A percentile compares a stretch with the other conserved stretches of the same genome.
These are phyloP conservation scores for Champsocephalus esox DNA, from an alignment of 2,797 vertebrate genomes.

Conservation along the genomic window DNA sequence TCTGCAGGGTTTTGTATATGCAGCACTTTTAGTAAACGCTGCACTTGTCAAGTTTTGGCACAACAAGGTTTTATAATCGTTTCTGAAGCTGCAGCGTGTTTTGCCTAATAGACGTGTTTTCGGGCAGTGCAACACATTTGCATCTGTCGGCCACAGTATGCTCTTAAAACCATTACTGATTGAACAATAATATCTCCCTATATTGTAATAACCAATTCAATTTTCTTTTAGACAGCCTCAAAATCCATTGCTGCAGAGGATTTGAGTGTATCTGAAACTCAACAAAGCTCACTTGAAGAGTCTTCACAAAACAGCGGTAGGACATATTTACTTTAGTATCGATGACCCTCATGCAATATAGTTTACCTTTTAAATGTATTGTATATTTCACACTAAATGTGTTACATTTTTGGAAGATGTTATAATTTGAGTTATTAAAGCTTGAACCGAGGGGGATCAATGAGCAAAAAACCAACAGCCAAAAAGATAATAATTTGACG, in stretches of 20 bases:
- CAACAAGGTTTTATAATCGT: too few species aligned
- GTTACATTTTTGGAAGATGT: background rate
- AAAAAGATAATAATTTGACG: too few species aligned
- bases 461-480: too few species aligned
- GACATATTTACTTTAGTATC: conserved; percentile 38
- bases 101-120: too few species aligned
- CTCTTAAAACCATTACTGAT: too few species aligned
- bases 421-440: background rate
- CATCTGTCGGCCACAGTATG: too few species aligned
- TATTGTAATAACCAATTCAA: conserved; percentile 9
- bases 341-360: conserved; percentile 68
- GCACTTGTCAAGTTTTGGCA: too few species aligned
- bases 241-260: conserved; percentile 47
- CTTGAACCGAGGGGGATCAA: too few species aligned
- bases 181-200: background rate
- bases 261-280: conserved; percentile 37
- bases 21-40: too few species aligned
- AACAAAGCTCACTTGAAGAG: conserved; percentile 48
- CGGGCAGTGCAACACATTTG: too few species aligned
- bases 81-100: too few species aligned
- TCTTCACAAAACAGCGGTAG: conserved; percentile 73
- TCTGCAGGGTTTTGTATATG: too few species aligned
- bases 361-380: conserved; percentile 8
- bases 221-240: conserved; percentile 61
- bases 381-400: background rate